Conservation (phyloP, 2,797 vertebrate species). For the Crypturellus tataupa region DNA sequence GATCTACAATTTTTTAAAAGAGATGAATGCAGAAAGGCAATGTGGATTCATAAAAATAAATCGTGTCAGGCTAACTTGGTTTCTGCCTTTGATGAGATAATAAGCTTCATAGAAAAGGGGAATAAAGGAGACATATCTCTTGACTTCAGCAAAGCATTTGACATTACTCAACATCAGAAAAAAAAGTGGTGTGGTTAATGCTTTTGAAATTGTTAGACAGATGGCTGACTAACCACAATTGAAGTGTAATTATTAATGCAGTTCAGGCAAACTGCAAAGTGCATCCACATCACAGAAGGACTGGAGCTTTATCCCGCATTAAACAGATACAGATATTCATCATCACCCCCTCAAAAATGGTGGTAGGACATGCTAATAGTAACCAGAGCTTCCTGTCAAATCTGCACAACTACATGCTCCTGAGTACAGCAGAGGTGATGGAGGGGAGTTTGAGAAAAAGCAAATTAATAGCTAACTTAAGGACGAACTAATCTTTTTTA, state of each 20-base stretch:
- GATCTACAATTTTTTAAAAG: neutral
- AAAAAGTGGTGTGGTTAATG: conserved; percentile 12
- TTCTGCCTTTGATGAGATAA: conserved; percentile 71
- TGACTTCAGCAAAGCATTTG: conserved; percentile 68
- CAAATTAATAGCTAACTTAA: neutral
- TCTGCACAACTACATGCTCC: neutral
- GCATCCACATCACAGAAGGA: neutral
- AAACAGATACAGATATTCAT: conserved; percentile 3
- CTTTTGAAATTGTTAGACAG: conserved; percentile 63
- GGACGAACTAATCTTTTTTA: neutral
- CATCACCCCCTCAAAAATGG: neutral
- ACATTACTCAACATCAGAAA: conserved; percentile 49
- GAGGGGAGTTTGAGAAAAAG: neutral
- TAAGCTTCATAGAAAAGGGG: conserved; percentile 55
- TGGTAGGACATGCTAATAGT: neutral
- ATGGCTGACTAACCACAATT: conserved; percentile 44
- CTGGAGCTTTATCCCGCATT: conserved; percentile 24
- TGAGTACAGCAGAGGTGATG: neutral
- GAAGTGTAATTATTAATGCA: conserved; percentile 53
- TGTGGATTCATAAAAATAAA: conserved; percentile 59
- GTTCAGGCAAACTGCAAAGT: conserved; percentile 43
- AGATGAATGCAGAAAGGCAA: conserved; percentile 8
- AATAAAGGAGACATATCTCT: conserved; percentile 63
- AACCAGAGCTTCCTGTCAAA: neutral
- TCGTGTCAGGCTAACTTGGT: conserved; percentile 55